A percentile compares a stretch with the other conserved stretches of the same genome.
phyloP scores from a whole-genome alignment of 2,797 vertebrate genomes.

The Spizella passerina region DNA sequence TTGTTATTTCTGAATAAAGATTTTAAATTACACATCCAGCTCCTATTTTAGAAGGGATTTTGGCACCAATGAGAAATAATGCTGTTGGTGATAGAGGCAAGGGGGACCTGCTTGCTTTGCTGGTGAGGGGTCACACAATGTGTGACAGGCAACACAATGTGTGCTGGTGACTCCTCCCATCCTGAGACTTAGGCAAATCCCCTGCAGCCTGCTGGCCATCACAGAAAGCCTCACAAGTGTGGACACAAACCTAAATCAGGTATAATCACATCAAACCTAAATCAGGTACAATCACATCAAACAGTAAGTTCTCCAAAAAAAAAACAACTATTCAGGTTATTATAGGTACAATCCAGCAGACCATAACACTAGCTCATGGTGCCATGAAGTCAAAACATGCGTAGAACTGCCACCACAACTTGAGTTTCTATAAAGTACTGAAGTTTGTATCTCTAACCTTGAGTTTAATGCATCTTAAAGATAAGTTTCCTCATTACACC shows the following conservation, averaged over 20 bases:
- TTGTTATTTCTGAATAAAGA: neutral
- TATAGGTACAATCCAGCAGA: neutral
- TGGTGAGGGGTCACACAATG: neutral
- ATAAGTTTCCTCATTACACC: neutral
- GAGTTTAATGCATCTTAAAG: neutral
- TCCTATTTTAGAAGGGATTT: neutral
- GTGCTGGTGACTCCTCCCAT: neutral
- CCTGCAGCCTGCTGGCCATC: neutral
- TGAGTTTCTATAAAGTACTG: neutral
- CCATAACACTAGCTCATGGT: accelerated
- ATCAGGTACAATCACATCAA: neutral
- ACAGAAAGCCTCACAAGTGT: neutral
- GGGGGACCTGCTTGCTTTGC: neutral
- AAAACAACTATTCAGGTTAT: neutral
- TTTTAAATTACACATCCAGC: neutral
- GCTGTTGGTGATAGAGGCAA: neutral
- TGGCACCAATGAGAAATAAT: neutral
- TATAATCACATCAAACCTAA: neutral
- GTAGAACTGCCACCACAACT: neutral
- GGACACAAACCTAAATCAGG: neutral
- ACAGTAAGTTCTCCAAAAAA: neutral
- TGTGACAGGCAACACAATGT: neutral
- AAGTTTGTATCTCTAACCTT: neutral
- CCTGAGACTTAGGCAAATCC: neutral
- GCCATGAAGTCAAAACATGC: neutral